These are phyloP conservation scores for Hyles euphorbiae DNA, from an alignment of 1,140 invertebrate genomes.

Conservation along the genomic window DNA sequence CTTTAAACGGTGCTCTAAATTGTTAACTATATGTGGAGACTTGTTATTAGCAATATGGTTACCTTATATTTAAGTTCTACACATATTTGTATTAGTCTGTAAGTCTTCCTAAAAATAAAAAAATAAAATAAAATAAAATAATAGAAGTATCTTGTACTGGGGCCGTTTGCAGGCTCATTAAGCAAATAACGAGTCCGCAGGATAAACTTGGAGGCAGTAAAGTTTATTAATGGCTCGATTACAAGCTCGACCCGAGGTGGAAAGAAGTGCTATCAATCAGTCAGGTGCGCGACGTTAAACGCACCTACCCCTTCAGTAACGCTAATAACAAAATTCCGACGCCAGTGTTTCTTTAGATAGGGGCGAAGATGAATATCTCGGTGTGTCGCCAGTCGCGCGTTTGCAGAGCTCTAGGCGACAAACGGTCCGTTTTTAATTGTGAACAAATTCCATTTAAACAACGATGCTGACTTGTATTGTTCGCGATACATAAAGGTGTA, in stretches of 20 bases:
- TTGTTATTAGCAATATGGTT: too few relatives aligned
- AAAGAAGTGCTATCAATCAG: slow-evolving; percentile 75
- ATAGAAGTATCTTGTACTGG: slow-evolving; percentile 38
- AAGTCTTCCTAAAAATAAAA: too few relatives aligned
- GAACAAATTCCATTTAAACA: too few relatives aligned
- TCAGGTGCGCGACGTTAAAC: slow-evolving; percentile 66
- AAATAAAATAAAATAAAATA: too few relatives aligned
- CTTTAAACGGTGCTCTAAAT: too few relatives aligned
- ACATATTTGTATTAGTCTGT: too few relatives aligned
- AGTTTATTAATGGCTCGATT: slow-evolving; percentile 75
- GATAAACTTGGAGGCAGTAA: slow-evolving; percentile 72
- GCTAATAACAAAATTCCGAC: slow-evolving; percentile 74
- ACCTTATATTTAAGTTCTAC: too few relatives aligned
- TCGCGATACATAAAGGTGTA: not conserved
- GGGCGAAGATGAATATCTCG: slow-evolving; percentile 69
- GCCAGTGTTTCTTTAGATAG: slow-evolving; percentile 62
- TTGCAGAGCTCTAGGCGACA: slow-evolving; percentile 11
- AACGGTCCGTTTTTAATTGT: too few relatives aligned
- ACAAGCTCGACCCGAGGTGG: slow-evolving; percentile 72
- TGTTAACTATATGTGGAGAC: too few relatives aligned
- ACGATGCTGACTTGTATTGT: too few relatives aligned
- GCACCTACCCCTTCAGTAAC: slow-evolving; percentile 59
- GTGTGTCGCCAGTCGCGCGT: slow-evolving; percentile 40
- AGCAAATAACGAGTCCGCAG: slow-evolving; percentile 66
- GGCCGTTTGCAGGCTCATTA: slow-evolving; percentile 65